Percentiles rank a stretch among this genome's conserved stretches.
phyloP scores from a whole-genome alignment of 64 coral and sea anemone genomes.

The Acropora yongei region DNA sequence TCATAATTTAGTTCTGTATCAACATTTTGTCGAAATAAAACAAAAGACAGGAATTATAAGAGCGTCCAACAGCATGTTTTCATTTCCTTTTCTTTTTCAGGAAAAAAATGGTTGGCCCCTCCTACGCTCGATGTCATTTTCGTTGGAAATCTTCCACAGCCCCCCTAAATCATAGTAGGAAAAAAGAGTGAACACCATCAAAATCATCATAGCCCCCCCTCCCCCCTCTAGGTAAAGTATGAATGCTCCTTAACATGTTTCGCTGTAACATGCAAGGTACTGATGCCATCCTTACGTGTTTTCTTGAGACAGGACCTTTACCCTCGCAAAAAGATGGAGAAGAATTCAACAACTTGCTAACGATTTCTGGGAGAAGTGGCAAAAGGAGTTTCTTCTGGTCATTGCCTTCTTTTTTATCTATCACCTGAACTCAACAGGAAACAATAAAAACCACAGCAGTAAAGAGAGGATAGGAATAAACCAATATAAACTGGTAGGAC shows the following conservation, averaged over 20 bases:
- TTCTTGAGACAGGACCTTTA: conserved; percentile 33
- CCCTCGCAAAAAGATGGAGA: conserved; percentile 7
- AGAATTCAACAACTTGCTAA: conserved; percentile 38
- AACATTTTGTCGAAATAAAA: conserved; percentile 6
- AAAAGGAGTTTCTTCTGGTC: conserved; percentile 11
- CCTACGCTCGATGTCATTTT: not conserved
- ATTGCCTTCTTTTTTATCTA: too few relatives aligned
- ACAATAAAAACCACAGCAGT: too few relatives aligned
- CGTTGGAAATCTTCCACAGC: too few relatives aligned
- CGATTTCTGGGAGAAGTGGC: conserved; percentile 12
- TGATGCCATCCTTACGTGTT: conserved; percentile 46
- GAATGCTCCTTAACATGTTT: conserved; percentile 10
- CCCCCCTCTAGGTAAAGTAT: conserved; percentile 8
- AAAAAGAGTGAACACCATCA: too few relatives aligned
- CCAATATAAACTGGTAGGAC: too few relatives aligned
- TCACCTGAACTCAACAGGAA: too few relatives aligned
- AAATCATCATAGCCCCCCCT: too few relatives aligned
- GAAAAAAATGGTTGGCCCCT: not conserved
- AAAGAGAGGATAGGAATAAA: too few relatives aligned
- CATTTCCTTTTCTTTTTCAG: too few relatives aligned
- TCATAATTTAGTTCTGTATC: not conserved
- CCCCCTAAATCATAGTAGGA: too few relatives aligned
- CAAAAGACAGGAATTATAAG: too few relatives aligned
- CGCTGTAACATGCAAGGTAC: conserved; percentile 28
- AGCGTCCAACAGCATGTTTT: too few relatives aligned